Conservation (phyloP, 2,797 vertebrate species). For the Ambastaia sidthimunki region DNA sequence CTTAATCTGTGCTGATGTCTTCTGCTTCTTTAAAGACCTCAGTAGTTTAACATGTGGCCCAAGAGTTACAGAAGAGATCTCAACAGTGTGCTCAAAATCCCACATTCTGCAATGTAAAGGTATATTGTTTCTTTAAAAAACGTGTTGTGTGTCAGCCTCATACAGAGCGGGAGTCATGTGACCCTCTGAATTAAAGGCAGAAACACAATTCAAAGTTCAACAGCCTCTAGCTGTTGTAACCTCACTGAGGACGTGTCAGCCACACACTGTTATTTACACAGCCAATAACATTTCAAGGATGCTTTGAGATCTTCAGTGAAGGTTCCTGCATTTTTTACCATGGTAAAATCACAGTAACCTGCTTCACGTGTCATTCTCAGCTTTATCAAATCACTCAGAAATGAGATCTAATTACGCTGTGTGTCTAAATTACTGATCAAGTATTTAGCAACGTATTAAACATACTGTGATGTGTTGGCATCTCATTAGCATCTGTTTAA, state of each 20-base stretch:
- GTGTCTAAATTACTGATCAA: background rate
- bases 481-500: background rate
- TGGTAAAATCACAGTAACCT: no score
- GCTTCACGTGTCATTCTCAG: no score
- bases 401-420: no score
- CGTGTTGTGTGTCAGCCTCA: background rate
- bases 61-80: no score
- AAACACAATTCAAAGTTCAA: background rate
- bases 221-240: slow-evolving; percentile 33
- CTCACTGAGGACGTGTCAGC: slow-evolving; percentile 16
- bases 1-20: no score
- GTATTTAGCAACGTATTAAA: background rate
- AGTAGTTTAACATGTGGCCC: no score
- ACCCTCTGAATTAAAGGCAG: slow-evolving; percentile 15
- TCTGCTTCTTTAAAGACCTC: no score
- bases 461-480: background rate
- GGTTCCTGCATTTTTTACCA: no score
- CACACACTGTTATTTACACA: slow-evolving; percentile 27
- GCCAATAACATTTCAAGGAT: slow-evolving; percentile 24
- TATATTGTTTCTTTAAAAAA: no score
- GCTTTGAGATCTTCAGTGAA: background rate
- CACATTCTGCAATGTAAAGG: no score
- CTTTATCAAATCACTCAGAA: no score
- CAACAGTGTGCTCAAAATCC: no score
- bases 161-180: slow-evolving; percentile 4